Evolutionary conservation across 2,888 invertebrate genomes (phyloP).

Genomic region (Margaritifera margaritifera): DNA sequence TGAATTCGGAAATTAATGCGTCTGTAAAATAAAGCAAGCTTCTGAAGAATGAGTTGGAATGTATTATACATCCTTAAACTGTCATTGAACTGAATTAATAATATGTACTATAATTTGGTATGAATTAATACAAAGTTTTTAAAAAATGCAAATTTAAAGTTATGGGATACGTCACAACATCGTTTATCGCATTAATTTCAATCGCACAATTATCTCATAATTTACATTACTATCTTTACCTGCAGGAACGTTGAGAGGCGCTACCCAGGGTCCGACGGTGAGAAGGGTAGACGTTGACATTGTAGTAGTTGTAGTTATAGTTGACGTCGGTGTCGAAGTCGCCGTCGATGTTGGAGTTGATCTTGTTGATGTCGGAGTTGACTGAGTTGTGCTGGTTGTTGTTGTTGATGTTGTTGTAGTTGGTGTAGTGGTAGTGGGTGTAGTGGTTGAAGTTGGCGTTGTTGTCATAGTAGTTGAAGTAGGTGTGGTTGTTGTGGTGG

Average conservation of each 20-base stretch:
- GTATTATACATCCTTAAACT: too few relatives aligned
- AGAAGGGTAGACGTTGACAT: background rate
- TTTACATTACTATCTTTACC: slow-evolving; percentile 12
- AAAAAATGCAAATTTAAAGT: too few relatives aligned
- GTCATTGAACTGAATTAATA: too few relatives aligned
- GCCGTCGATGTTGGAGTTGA: slow-evolving; percentile 11
- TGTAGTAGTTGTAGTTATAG: too few relatives aligned
- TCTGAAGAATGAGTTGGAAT: too few relatives aligned
- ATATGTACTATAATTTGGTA: too few relatives aligned
- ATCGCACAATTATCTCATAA: background rate
- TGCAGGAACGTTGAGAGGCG: slow-evolving; percentile 26
- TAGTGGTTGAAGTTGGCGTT: slow-evolving; percentile 14
- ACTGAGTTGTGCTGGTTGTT: slow-evolving; percentile 9
- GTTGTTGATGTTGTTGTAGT: slow-evolving; percentile 17
- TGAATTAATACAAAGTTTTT: too few relatives aligned
- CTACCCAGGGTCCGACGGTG: slow-evolving; percentile 12
- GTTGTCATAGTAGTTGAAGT: slow-evolving; percentile 20
- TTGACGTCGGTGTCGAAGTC: background rate
- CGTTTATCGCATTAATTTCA: background rate
- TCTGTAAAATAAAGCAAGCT: too few relatives aligned
- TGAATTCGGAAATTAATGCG: too few relatives aligned
- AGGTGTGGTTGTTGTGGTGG: slow-evolving; percentile 22
- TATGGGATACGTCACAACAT: background rate
- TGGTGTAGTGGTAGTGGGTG: slow-evolving; percentile 19
- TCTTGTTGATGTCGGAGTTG: slow-evolving; percentile 12